Percentiles rank a stretch among this genome's conserved stretches.
phyloP scores from a whole-genome alignment of 2,113 vertebrate species.

The Cichladusa arquata region DNA sequence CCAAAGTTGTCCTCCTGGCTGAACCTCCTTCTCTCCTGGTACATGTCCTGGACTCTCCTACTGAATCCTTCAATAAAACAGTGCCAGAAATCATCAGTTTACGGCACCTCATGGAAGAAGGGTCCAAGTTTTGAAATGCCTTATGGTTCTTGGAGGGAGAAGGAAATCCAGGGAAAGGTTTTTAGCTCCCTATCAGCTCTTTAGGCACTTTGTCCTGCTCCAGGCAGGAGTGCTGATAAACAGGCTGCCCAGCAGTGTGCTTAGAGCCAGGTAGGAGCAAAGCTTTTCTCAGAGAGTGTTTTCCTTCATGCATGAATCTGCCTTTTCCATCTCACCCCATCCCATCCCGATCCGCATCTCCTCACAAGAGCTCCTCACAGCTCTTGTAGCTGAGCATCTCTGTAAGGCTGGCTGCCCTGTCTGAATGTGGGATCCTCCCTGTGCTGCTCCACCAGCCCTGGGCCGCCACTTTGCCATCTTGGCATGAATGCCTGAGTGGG shows the following conservation, averaged over 20 bases:
- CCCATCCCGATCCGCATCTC: background rate
- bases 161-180: background rate
- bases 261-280: background rate
- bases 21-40: background rate
- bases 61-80: background rate
- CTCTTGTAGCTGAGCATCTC: accelerated
- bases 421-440: background rate
- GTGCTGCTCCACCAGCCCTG: background rate
- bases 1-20: background rate
- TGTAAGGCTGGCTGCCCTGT: background rate
- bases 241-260: background rate
- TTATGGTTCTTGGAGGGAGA: background rate
- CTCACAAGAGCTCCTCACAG: background rate
- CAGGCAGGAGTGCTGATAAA: background rate
- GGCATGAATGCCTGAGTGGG: background rate
- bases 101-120: background rate
- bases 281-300: background rate
- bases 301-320: background rate
- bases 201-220: background rate
- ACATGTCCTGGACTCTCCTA: background rate
- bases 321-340: background rate
- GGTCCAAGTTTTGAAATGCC: background rate
- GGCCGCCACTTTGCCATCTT: background rate
- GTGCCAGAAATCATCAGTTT: background rate
- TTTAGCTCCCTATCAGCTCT: background rate